phyloP scores from a whole-genome alignment of 2,113 vertebrate species.

The Hippocampus zosterae region DNA sequence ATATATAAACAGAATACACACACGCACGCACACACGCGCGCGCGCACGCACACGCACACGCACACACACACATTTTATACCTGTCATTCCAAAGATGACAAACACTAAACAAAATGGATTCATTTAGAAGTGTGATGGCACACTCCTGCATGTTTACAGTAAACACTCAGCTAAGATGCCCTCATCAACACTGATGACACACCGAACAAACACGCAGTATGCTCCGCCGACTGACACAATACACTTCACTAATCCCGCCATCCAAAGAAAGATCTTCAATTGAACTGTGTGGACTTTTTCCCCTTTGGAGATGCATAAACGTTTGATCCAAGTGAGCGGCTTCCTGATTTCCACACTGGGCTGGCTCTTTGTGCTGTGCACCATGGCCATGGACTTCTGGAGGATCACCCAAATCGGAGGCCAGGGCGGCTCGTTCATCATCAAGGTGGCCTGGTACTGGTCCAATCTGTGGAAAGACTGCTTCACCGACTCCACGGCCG shows the following conservation, averaged over 20 bases:
- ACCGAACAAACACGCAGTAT: constrained; percentile 19
- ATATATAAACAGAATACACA: too few relatives aligned
- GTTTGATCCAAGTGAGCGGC: constrained; percentile 76
- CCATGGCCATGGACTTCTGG: constrained; percentile 89
- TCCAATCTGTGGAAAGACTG: constrained; percentile 93
- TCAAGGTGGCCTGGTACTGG: constrained; percentile 90
- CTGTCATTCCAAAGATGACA: too few relatives aligned
- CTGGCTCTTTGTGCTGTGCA: constrained; percentile 85
- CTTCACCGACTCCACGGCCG: constrained; percentile 82
- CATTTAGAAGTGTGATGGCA: constrained; percentile 13
- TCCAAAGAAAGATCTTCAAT: neutral
- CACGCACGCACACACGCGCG: too few relatives aligned
- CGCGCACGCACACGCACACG: too few relatives aligned
- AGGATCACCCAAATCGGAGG: constrained; percentile 82
- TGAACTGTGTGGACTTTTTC: neutral
- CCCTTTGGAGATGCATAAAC: constrained; percentile 56
- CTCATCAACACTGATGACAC: constrained; percentile 45
- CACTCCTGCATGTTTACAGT: constrained; percentile 58
- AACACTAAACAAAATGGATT: neutral
- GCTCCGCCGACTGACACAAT: neutral
- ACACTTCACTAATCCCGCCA: neutral
- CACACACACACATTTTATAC: too few relatives aligned
- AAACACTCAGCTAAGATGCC: constrained; percentile 49
- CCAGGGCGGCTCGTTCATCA: constrained; percentile 77
- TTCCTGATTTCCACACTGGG: constrained; percentile 81